Evolutionary conservation across 2,888 invertebrate species (phyloP), one percentile per base, ranked within the genome.

Genomic region (Caradrina clavipalpis): DNA sequence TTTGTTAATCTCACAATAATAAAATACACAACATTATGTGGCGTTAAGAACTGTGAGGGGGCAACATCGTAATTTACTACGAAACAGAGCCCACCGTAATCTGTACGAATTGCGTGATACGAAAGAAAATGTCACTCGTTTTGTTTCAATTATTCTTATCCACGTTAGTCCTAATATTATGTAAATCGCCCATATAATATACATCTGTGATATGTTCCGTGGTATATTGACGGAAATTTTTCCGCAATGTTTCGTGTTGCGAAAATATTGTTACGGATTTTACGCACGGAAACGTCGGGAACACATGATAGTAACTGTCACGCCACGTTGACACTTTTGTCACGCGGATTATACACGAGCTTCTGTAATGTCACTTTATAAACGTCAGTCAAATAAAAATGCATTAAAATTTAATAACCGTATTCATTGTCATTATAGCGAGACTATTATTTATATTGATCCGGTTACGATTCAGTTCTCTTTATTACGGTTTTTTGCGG

Each of bases 71-170:
- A 85, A 82, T 85, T 83, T 81, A 84, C 81, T 63, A 76, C 76
- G 71, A 73, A 85, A 84, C 83, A 80, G 83, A 82, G 82, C 76
- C 68, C 69, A 79, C 84, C 79, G 86, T 88, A 90, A 92, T 92
- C 89, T 89, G 80, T 81, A 77, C 84, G 84, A 87, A 90, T 91
- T 87, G 90, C 92, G 92, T 92, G 92, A 91, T 89, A 85, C 73
- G 89, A 88, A 92, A 89, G 85, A 83, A 88, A 91, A 91, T 90
- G 88, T 86, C 86, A 87, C 85, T 86, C 89, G 87, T 88, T 92
- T 89, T 89, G 87, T 90, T 89, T 90, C 91, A 91, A 91, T 92
- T 90, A 90, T 87, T 86, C 82, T 78, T 78, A 84, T 80, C 81
- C 82, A 83, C 86, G 76, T 85, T 86, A 82, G 77, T 72, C 69